Conservation (phyloP, 2,113 vertebrate species). For the Ptyas mucosa region DNA sequence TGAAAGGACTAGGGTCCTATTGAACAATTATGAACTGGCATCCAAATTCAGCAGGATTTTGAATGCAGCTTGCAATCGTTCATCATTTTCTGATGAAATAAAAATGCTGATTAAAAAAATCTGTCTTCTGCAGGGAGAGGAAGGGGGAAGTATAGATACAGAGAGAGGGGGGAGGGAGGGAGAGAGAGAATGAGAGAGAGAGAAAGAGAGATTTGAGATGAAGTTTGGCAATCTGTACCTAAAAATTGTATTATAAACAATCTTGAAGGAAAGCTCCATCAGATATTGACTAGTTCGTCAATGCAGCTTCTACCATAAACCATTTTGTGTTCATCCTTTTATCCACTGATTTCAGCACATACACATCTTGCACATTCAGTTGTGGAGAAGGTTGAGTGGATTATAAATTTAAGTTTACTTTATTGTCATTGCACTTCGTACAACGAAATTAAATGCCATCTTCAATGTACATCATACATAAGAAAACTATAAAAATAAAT, state of each 20-base stretch:
- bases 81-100: neutral
- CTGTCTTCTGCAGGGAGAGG: neutral
- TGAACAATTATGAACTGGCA: neutral
- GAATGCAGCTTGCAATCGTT: constrained; percentile 6
- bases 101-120: neutral
- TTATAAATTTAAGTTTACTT: neutral
- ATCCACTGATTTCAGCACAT: neutral
- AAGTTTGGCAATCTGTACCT: neutral
- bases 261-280: neutral
- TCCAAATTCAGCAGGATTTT: neutral
- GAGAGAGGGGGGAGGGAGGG: no score
- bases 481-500: no score
- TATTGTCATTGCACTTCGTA: no score
- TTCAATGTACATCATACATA: no score
- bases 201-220: neutral
- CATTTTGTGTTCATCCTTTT: neutral
- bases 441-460: no score
- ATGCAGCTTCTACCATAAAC: neutral
- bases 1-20: neutral
- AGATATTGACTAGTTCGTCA: neutral
- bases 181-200: neutral
- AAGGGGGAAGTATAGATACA: neutral
- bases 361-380: neutral
- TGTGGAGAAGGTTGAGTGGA: neutral
- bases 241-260: neutral